phyloP scores from a whole-genome alignment of 2,113 vertebrate species.

The Hippocampus guttulatus region DNA sequence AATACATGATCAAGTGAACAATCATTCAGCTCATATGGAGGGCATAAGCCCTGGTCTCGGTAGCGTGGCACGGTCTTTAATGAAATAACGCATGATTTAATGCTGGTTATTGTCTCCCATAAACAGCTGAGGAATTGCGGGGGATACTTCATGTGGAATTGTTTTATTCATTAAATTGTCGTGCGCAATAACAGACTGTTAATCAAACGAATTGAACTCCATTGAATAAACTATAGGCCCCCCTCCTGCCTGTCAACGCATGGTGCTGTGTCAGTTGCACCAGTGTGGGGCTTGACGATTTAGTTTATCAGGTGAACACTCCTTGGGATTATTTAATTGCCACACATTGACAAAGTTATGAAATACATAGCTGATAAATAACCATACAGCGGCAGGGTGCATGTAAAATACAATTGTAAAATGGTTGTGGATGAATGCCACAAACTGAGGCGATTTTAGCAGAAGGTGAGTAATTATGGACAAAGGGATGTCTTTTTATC shows the following conservation, averaged over 20 bases:
- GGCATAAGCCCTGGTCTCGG: not conserved
- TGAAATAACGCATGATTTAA: not conserved
- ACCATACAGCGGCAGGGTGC: not conserved
- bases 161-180: not conserved
- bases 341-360: not conserved
- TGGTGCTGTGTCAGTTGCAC: no score
- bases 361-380: not conserved
- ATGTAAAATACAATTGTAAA: not conserved
- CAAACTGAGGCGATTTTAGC: not conserved
- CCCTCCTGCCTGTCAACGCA: no score
- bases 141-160: not conserved
- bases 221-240: no score
- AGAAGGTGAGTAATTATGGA: slow-evolving; percentile 25
- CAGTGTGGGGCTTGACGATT: no score
- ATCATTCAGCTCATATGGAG: not conserved
- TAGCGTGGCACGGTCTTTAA: not conserved
- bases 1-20: slow-evolving; percentile 3
- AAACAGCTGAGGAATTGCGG: not conserved
- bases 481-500: slow-evolving; percentile 9
- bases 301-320: no score
- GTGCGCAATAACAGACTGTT: no score
- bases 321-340: no score
- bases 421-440: not conserved
- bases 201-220: no score
- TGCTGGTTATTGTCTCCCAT: not conserved